Base-by-base conservation (phyloP, 1,140 invertebrate species). In the Micrasema longulum region DNA sequence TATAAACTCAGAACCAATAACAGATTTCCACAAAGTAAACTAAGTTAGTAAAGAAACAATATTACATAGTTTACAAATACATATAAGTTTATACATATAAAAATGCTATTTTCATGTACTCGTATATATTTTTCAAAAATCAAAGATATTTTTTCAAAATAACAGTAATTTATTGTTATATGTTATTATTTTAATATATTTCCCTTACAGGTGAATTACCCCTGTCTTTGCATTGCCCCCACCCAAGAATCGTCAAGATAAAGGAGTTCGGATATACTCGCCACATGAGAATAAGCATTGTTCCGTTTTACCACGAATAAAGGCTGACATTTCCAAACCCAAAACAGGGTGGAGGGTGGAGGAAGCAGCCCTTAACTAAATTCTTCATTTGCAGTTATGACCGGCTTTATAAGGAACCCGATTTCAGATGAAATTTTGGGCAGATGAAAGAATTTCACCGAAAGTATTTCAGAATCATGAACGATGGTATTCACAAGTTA, bases 241-340 rank as follows among this genome's bases (percentile, higher is more conserved):
- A 20, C 57, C 64, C 64, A n/a, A 20, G 22, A 67, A 48, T 35
- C 26, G 38, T 36, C 18, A 67, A 71, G 72, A 74, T 74, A 74
- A 74, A 74, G 68, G 63, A 71, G 36, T 45, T 66, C 26, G 62
- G 63, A 70, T 70, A 64, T 60, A 70, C 43, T 65, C 45, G 72
- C 68, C 72, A 48, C 72, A 60, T 57, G 60, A 70, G 68, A 71
- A 74, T 70, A 71, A 70, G 69, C 68, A 70, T 66, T 74, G 67
- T 71, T 70, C 68, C 53, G 31, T 60, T 70, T 70, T 74, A 74
- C 71, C 72, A 65, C 67, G 60, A 73, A 52, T 68, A 52, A 67
- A 66, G 57, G 31, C 64, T 74, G 68, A 71, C 68, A 74, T 74
- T 74, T 74, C 12, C 14, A 36, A 9, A 10, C 26, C 31, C 35